Evolutionary conservation across 2,888 invertebrate genomes (phyloP).

Genomic region (Ophion obscuratus): DNA sequence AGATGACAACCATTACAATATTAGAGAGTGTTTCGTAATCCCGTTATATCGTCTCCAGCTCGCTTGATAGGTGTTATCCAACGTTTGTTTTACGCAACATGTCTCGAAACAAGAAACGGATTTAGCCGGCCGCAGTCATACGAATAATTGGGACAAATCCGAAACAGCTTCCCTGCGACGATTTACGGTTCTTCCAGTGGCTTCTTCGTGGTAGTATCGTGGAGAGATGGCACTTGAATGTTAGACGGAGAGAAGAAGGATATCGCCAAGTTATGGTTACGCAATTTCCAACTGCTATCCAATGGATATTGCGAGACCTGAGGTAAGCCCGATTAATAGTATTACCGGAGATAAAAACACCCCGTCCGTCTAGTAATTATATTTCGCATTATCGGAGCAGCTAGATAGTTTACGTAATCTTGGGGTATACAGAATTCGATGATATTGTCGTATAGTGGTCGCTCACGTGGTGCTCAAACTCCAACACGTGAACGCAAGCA

Average conservation of each 20-base stretch:
- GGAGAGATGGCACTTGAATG: neutral
- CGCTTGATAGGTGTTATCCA: neutral
- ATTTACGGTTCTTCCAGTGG: neutral
- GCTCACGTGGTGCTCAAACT: neutral
- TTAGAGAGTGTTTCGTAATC: neutral
- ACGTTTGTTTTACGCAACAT: neutral
- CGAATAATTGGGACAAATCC: neutral
- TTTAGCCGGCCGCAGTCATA: neutral
- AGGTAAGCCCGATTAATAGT: neutral
- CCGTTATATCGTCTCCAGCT: neutral
- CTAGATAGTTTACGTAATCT: neutral
- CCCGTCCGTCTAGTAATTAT: neutral
- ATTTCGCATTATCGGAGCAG: neutral
- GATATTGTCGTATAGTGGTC: neutral
- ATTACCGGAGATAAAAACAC: neutral
- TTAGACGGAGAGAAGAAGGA: neutral
- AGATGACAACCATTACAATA: conserved; percentile 18
- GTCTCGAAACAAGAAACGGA: neutral
- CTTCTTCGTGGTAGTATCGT: neutral
- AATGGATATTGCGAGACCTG: neutral
- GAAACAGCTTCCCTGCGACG: neutral
- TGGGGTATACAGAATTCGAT: neutral
- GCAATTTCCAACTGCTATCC: neutral
- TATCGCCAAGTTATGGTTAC: neutral
- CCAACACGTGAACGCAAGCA: neutral